phyloP scores from a whole-genome alignment of 2,797 vertebrate species.

The Rhinogobio ventralis region DNA sequence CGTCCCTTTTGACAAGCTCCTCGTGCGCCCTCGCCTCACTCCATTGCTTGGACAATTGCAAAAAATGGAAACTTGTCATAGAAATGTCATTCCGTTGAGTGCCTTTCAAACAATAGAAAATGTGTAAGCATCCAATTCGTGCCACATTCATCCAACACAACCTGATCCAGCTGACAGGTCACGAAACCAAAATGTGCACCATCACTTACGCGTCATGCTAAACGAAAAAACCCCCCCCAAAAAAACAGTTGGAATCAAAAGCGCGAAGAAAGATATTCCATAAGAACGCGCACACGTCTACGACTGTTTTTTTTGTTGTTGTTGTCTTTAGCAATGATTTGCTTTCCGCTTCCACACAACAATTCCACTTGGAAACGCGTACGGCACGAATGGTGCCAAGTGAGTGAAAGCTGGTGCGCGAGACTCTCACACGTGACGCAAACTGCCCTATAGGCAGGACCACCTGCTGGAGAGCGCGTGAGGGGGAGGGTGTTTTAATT shows the following conservation, averaged over 20 bases:
- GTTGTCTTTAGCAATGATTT: background rate
- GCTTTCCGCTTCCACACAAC: background rate
- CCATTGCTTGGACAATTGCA: slow-evolving; percentile 60
- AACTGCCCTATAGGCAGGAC: slow-evolving; percentile 73
- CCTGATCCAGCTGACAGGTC: slow-evolving; percentile 54
- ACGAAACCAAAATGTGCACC: slow-evolving; percentile 44
- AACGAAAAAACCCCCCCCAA: background rate
- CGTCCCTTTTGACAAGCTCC: slow-evolving; percentile 16
- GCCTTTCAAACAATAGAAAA: slow-evolving; percentile 45
- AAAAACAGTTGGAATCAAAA: background rate
- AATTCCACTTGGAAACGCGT: slow-evolving; percentile 66
- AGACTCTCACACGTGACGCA: slow-evolving; percentile 81
- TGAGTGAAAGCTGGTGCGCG: slow-evolving; percentile 73
- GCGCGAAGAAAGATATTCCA: background rate
- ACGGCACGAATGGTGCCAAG: slow-evolving; percentile 67
- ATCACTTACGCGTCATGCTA: slow-evolving; percentile 46
- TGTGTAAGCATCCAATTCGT: slow-evolving; percentile 54
- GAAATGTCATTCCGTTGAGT: slow-evolving; percentile 40
- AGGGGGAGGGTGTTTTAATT: slow-evolving; percentile 25
- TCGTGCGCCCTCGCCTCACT: slow-evolving; percentile 63
- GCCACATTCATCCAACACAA: slow-evolving; percentile 60
- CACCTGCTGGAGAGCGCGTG: slow-evolving; percentile 74
- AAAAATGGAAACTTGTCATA: slow-evolving; percentile 64
- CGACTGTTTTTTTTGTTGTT: background rate
- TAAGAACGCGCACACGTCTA: background rate